A percentile compares a stretch with the other conserved stretches of the same genome.
Conservation (phyloP, 37 sponge, comb jelly and placozoan species). For the Crambe crambe region DNA sequence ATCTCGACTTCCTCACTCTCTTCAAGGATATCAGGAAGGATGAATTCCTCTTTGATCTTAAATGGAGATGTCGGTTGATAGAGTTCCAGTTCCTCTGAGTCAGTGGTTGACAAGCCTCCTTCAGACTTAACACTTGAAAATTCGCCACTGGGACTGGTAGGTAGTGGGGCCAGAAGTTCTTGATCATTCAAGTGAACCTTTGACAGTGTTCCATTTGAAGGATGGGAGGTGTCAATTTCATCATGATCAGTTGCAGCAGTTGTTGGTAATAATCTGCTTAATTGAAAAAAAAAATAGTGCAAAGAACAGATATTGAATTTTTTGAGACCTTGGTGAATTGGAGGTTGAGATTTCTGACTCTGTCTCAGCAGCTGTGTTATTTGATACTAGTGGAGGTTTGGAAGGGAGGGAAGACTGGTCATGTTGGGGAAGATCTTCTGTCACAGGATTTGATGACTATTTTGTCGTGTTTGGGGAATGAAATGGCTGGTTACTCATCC, state of each 20-base stretch:
- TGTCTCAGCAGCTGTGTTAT: not conserved
- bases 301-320: too few species aligned
- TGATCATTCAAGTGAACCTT: too few species aligned
- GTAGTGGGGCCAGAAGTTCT: not conserved
- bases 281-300: too few species aligned
- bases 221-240: not conserved
- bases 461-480: too few species aligned
- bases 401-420: not conserved
- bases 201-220: not conserved
- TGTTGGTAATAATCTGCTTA: too few species aligned
- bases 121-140: not conserved
- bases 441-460: too few species aligned
- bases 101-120: not conserved
- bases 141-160: not conserved
- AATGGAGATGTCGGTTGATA: conserved; percentile 14
- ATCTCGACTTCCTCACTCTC: conserved; percentile 24
- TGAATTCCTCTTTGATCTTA: not conserved
- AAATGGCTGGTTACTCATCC: too few species aligned
- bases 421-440: too few species aligned
- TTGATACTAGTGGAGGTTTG: not conserved
- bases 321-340: too few species aligned
- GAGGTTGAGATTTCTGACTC: too few species aligned
- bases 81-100: conserved; percentile 7
- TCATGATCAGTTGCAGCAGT: conserved; percentile 5
- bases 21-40: conserved; percentile 29